Evolutionary conservation across 2,113 vertebrate genomes (phyloP).

Genomic region (Callithrix jacchus): DNA sequence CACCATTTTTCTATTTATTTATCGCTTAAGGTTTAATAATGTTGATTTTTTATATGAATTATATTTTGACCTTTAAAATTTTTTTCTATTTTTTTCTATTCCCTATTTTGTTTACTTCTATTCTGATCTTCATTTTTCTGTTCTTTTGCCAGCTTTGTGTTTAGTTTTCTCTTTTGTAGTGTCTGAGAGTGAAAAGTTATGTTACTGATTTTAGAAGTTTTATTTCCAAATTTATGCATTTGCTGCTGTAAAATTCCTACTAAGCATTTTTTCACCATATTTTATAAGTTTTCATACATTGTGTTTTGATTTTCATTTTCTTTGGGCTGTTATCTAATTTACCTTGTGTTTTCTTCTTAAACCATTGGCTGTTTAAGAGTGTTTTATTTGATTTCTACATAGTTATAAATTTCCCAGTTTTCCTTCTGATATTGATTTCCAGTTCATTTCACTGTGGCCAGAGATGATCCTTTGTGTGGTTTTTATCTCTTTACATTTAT

Average conservation of each 20-base stretch:
- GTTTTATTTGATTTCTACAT: not conserved
- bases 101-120: not conserved
- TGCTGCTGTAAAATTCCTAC: not conserved
- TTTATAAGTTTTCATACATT: not conserved
- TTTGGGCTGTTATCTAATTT: not conserved
- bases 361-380: not conserved
- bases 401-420: not conserved
- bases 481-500: not conserved
- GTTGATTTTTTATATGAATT: not conserved
- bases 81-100: not conserved
- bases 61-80: not conserved
- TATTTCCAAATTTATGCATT: not conserved
- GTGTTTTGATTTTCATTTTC: not conserved
- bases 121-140: not conserved
- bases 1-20: not conserved
- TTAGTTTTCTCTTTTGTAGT: not conserved
- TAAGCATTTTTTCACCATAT: not conserved
- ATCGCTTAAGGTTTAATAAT: not conserved
- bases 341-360: not conserved
- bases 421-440: not conserved
- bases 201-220: not conserved
- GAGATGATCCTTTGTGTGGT: not conserved
- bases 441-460: not conserved
- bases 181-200: not conserved
- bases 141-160: not conserved